These are phyloP conservation scores for Exocentrus adspersus DNA, from an alignment of 2,888 invertebrate genomes.

Conservation along the genomic window DNA sequence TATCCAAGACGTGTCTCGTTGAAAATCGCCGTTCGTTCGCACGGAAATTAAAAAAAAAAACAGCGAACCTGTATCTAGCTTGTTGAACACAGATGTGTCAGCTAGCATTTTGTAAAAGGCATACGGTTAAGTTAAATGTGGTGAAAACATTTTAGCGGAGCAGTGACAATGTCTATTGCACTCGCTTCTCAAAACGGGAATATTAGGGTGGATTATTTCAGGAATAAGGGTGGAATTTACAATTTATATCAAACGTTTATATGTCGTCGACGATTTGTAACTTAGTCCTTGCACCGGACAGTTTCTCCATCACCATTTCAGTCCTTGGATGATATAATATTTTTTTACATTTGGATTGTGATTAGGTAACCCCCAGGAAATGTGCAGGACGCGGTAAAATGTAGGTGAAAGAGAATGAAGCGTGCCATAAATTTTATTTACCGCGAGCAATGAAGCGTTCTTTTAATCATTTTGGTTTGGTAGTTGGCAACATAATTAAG, in stretches of 20 bases:
- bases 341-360: too few species aligned
- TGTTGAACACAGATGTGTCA: conserved; percentile 59
- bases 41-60: conserved; percentile 32
- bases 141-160: conserved; percentile 60
- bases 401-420: conserved; percentile 39
- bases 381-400: conserved; percentile 31
- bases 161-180: conserved; percentile 58
- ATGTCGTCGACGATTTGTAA: conserved; percentile 39
- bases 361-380: too few species aligned
- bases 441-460: conserved; percentile 34
- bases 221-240: conserved; percentile 46
- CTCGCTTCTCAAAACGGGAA: conserved; percentile 48
- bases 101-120: conserved; percentile 52
- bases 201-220: conserved; percentile 45
- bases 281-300: conserved; percentile 37
- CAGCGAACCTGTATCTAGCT: conserved; percentile 48
- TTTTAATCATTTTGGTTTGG: conserved; percentile 47
- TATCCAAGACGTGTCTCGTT: conserved; percentile 11
- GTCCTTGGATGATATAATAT: too few species aligned
- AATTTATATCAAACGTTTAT: conserved; percentile 38
- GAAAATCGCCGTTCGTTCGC: not conserved
- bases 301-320: not conserved
- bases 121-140: conserved; percentile 60
- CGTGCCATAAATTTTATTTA: conserved; percentile 37
- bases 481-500: conserved; percentile 40